Evolutionary conservation across 2,888 invertebrate genomes (phyloP).

Genomic region (Watsonalla binaria): DNA sequence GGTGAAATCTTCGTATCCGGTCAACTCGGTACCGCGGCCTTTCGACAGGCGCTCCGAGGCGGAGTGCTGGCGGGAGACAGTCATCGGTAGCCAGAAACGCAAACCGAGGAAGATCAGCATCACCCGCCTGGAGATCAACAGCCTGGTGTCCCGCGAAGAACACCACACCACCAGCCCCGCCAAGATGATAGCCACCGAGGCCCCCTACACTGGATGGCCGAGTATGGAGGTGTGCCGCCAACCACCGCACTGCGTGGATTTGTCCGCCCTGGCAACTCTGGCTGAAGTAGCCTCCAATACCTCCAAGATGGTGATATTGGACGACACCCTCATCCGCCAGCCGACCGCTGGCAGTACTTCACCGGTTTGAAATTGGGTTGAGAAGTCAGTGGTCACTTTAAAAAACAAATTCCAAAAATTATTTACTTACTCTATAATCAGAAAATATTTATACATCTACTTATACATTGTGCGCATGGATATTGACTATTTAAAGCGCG

Average conservation of each 20-base stretch:
- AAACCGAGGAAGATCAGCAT: slow-evolving; percentile 93
- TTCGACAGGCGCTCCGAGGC: slow-evolving; percentile 49
- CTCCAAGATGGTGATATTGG: slow-evolving; percentile 63
- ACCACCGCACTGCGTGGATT: slow-evolving; percentile 48
- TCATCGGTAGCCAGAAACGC: slow-evolving; percentile 91
- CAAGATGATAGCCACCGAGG: slow-evolving; percentile 62
- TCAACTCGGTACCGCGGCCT: slow-evolving; percentile 57
- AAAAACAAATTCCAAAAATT: slow-evolving; percentile 70
- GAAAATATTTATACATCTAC: slow-evolving; percentile 74
- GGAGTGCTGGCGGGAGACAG: slow-evolving; percentile 68
- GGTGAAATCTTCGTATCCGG: slow-evolving; percentile 43
- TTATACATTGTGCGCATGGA: slow-evolving; percentile 74
- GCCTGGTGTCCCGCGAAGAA: slow-evolving; percentile 49
- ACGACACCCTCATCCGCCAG: slow-evolving; percentile 49
- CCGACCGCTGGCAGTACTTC: slow-evolving; percentile 58
- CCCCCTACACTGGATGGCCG: slow-evolving; percentile 50
- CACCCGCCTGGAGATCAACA: slow-evolving; percentile 83
- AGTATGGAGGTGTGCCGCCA: slow-evolving; percentile 49
- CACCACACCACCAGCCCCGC: slow-evolving; percentile 54
- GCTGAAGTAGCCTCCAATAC: slow-evolving; percentile 83
- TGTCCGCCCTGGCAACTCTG: slow-evolving; percentile 80
- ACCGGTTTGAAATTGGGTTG: slow-evolving; percentile 49
- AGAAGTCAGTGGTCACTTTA: slow-evolving; percentile 35
- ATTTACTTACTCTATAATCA: slow-evolving; percentile 75
- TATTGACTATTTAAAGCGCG: slow-evolving; percentile 66